Conservation (phyloP, 2,113 vertebrate species). For the Stomatorhinus ivindoensis region DNA sequence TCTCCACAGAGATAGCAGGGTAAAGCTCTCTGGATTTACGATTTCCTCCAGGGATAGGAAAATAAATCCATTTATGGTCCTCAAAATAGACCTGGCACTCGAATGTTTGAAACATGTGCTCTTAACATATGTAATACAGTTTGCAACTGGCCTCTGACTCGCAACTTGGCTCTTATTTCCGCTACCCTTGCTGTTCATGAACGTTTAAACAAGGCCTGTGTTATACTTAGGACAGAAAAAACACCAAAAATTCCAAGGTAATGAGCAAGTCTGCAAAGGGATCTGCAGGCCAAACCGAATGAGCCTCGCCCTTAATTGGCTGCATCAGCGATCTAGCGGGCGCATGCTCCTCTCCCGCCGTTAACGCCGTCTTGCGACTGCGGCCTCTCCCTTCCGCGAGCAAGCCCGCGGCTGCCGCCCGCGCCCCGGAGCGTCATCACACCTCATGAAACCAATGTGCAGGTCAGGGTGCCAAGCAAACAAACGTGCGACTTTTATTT, state of each 20-base stretch:
- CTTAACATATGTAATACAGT: not conserved
- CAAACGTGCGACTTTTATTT: not conserved
- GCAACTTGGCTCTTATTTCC: conserved; percentile 4
- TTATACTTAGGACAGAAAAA: conserved; percentile 30
- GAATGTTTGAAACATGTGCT: not conserved
- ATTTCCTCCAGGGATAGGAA: not conserved
- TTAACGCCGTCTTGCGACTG: not conserved
- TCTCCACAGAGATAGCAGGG: not conserved
- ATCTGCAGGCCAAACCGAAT: conserved; percentile 1
- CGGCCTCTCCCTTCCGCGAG: not conserved
- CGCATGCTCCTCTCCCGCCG: not conserved
- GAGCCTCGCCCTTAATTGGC: not conserved
- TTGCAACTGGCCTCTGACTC: not conserved
- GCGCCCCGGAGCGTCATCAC: not conserved
- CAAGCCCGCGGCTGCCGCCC: not conserved
- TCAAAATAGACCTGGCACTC: not conserved
- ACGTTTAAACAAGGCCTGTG: conserved; percentile 18
- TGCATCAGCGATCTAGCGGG: not conserved
- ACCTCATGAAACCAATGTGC: not conserved
- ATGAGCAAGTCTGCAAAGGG: not conserved
- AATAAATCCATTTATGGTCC: not conserved
- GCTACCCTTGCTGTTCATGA: not conserved
- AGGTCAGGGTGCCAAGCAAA: not conserved
- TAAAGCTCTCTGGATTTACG: not conserved
- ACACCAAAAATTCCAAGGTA: conserved; percentile 25